Conservation (phyloP, 2,113 vertebrate species). For the Lagenorhynchus albirostris region DNA sequence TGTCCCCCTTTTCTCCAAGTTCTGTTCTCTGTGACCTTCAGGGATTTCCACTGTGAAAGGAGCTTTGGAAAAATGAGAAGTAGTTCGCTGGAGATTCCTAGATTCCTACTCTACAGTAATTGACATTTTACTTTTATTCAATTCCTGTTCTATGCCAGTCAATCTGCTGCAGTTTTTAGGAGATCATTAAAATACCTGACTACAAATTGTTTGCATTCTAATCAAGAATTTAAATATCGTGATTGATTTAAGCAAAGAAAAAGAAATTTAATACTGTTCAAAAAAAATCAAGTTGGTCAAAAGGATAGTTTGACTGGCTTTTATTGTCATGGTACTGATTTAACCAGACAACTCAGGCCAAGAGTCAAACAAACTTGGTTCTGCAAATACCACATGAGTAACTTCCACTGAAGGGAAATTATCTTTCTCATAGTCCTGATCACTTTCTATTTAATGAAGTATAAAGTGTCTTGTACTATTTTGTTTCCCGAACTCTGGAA, state of each 20-base stretch:
- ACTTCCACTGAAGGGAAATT: background rate
- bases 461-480: background rate
- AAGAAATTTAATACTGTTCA: background rate
- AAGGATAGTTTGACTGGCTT: background rate
- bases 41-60: background rate
- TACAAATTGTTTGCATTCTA: background rate
- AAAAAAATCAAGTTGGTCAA: background rate
- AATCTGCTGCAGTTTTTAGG: background rate
- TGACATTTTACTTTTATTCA: background rate
- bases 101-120: background rate
- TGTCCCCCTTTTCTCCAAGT: background rate
- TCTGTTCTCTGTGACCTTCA: background rate
- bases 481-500: background rate
- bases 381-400: conserved; percentile 3
- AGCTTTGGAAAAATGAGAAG: background rate
- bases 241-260: conserved; percentile 9
- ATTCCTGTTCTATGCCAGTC: background rate
- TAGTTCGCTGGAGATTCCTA: background rate
- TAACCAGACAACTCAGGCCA: background rate
- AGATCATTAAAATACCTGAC: conserved; percentile 8
- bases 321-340: background rate
- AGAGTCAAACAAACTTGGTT: background rate
- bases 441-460: background rate
- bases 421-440: background rate
- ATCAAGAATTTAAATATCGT: conserved; percentile 12